Percentiles rank a stretch among this genome's conserved stretches.
These are phyloP conservation scores for Melanophora roralis DNA, from an alignment of 2,888 invertebrate genomes.

Conservation along the genomic window DNA sequence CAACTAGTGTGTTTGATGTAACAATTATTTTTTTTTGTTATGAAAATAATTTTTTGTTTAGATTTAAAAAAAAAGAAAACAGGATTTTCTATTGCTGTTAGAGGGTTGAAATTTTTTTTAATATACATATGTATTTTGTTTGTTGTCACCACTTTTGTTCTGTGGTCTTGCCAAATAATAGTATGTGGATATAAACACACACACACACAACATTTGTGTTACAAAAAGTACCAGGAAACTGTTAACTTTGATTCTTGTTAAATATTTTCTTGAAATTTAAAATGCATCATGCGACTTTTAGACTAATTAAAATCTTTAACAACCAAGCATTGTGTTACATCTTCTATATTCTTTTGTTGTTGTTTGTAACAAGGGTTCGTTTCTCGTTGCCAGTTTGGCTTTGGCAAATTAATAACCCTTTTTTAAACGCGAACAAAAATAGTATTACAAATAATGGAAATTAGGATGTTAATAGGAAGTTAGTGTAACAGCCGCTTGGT, in stretches of 20 bases:
- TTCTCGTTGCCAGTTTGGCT: not conserved
- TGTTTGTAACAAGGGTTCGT: not conserved
- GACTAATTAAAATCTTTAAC: slow-evolving; percentile 52
- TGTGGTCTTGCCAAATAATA: slow-evolving; percentile 30
- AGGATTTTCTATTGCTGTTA: slow-evolving; percentile 4
- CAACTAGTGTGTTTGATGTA: slow-evolving; percentile 4
- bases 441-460: no score
- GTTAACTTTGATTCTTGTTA: slow-evolving; percentile 21
- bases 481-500: no score
- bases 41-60: no score
- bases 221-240: not conserved
- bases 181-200: not conserved
- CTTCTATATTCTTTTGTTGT: not conserved
- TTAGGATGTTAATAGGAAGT: no score
- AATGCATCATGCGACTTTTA: slow-evolving; percentile 56
- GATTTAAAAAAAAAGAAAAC: not conserved
- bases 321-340: slow-evolving; percentile 9
- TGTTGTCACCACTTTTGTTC: slow-evolving; percentile 44
- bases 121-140: no score
- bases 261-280: slow-evolving; percentile 11
- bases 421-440: no score
- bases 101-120: slow-evolving; percentile 15
- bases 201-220: not conserved
- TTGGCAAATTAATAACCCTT: not conserved
- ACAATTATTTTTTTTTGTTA: not conserved